phyloP scores from a whole-genome alignment of 2,888 invertebrate species.

The Hedya salicella region DNA sequence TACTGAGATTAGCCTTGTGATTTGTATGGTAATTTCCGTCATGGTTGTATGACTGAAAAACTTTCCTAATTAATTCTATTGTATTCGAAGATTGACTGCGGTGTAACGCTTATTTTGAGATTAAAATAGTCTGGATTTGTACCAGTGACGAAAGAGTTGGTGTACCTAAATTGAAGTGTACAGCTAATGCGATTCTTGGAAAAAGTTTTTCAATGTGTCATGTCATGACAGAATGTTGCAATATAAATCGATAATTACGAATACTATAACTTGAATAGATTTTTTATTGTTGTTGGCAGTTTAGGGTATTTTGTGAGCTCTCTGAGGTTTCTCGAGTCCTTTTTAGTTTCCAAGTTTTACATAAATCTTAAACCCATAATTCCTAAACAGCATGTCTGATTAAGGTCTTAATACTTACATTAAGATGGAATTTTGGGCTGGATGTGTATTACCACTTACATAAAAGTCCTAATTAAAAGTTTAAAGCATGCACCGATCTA shows the following conservation, averaged over 20 bases:
- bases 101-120: too few species aligned
- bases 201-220: too few species aligned
- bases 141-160: too few species aligned
- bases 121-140: too few species aligned
- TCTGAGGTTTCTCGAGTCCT: constrained; percentile 16
- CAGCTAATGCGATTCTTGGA: too few species aligned
- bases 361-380: constrained; percentile 17
- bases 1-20: too few species aligned
- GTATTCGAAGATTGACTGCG: too few species aligned
- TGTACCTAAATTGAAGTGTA: too few species aligned
- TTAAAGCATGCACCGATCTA: constrained; percentile 24
- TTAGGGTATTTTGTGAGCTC: constrained; percentile 9
- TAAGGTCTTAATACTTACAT: constrained; percentile 16
- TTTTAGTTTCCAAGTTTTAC: constrained; percentile 6
- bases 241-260: not conserved
- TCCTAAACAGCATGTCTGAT: constrained; percentile 19
- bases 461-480: constrained; percentile 33
- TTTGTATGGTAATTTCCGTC: too few species aligned
- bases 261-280: not conserved
- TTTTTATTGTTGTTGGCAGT: constrained; percentile 1
- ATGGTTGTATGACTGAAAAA: too few species aligned
- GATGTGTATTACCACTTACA: constrained; percentile 38
- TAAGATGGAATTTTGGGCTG: constrained; percentile 17
- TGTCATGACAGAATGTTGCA: too few species aligned
- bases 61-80: too few species aligned